Evolutionary conservation across 2,888 invertebrate genomes (phyloP).

Genomic region (Mythimna albipuncta): DNA sequence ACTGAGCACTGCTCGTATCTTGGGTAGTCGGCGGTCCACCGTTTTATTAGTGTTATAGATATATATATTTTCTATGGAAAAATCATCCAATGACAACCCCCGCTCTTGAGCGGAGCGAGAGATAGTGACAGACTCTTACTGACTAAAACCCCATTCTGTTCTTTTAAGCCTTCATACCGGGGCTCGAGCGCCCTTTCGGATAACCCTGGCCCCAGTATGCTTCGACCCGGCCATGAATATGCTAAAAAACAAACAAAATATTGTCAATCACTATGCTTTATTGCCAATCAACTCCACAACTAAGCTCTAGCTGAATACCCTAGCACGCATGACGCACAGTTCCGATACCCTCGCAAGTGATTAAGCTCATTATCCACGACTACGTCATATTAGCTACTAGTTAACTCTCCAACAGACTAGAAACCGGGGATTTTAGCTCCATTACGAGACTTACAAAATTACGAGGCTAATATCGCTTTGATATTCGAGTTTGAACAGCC

Average conservation of each 20-base stretch:
- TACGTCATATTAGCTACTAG: constrained; percentile 29
- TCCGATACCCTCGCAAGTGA: constrained; percentile 21
- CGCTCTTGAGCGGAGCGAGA: too few relatives aligned
- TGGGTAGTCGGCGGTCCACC: too few relatives aligned
- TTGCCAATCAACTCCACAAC: background rate
- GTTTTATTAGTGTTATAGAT: too few relatives aligned
- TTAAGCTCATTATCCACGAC: constrained; percentile 45
- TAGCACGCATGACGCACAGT: background rate
- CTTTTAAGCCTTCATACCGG: too few relatives aligned
- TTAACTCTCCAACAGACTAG: constrained; percentile 22
- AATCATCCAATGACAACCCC: too few relatives aligned
- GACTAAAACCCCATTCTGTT: too few relatives aligned
- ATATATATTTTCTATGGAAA: too few relatives aligned
- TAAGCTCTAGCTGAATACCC: background rate
- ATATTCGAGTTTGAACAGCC: constrained; percentile 27
- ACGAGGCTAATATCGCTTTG: constrained; percentile 41
- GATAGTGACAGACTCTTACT: too few relatives aligned
- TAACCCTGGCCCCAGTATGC: too few relatives aligned
- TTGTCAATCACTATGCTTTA: background rate
- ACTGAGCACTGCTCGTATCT: too few relatives aligned
- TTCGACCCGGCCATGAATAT: too few relatives aligned
- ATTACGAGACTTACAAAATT: constrained; percentile 51
- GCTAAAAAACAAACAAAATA: background rate
- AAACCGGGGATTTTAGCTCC: constrained; percentile 34
- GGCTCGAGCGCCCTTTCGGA: too few relatives aligned